Conservation (phyloP, 1,140 invertebrate species). For the Zaprionus kolodkinae region DNA sequence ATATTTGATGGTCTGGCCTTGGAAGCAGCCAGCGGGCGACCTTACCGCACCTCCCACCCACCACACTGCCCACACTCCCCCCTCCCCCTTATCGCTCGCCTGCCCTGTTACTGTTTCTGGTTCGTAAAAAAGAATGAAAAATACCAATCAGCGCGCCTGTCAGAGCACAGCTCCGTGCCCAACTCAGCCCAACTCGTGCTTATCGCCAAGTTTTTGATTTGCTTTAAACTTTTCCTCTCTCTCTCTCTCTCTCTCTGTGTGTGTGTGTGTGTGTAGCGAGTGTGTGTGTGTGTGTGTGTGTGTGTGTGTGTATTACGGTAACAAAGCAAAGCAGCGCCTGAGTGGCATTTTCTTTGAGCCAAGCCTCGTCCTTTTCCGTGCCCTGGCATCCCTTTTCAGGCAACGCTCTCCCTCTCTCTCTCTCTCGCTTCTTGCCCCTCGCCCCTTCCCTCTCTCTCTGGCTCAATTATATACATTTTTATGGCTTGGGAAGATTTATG, state of each 20-base stretch:
- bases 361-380: constrained; percentile 43
- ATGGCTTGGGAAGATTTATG: constrained; percentile 73
- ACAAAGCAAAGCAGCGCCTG: constrained; percentile 35
- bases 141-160: constrained; percentile 79
- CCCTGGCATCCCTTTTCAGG: constrained; percentile 50
- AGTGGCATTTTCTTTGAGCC: constrained; percentile 64
- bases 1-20: constrained; percentile 72
- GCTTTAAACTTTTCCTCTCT: constrained; percentile 73
- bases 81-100: not conserved
- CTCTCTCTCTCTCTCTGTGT: constrained; percentile 10
- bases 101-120: not conserved
- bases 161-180: constrained; percentile 21
- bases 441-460: too few relatives aligned
- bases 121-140: constrained; percentile 44
- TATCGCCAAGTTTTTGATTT: constrained; percentile 81
- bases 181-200: constrained; percentile 70
- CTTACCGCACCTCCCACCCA: too few relatives aligned
- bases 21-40: constrained; percentile 17
- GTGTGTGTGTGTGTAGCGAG: constrained; percentile 28
- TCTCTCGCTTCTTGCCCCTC: too few relatives aligned
- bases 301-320: constrained; percentile 30
- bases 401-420: constrained; percentile 9
- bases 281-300: constrained; percentile 15
- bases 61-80: not conserved
- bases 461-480: constrained; percentile 82